A percentile compares a stretch with the other conserved stretches of the same genome.
Evolutionary conservation across 2,797 vertebrate genomes (phyloP).

Genomic region (Phalanger gymnotis): DNA sequence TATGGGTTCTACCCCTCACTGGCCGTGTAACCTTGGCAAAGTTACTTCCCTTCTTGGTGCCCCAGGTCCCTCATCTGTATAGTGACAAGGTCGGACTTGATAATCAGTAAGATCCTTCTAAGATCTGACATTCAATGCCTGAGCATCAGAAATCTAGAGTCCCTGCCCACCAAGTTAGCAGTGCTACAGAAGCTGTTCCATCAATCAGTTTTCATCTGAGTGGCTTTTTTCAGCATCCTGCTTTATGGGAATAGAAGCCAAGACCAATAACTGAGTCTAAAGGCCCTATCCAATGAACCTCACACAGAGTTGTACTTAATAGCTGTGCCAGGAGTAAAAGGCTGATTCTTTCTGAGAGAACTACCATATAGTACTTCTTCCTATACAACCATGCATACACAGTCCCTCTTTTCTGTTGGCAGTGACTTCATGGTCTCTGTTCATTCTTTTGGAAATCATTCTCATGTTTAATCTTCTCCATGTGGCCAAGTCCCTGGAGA

Average conservation of each 20-base stretch:
- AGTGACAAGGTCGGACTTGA: not conserved
- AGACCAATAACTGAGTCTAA: not conserved
- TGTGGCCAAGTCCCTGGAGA: not conserved
- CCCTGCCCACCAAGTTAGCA: not conserved
- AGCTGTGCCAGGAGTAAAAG: not conserved
- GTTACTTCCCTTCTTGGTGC: not conserved
- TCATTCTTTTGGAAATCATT: not conserved
- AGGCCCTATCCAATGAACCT: not conserved
- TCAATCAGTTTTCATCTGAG: not conserved
- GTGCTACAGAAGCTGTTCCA: not conserved
- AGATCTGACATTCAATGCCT: not conserved
- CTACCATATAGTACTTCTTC: not conserved
- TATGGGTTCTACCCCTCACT: not conserved
- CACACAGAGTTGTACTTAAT: not conserved
- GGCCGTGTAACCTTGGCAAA: not conserved
- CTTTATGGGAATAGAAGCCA: not conserved
- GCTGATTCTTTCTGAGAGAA: not conserved
- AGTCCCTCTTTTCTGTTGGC: no score
- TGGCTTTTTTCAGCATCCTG: not conserved
- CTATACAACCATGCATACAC: not conserved
- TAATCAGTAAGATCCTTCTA: not conserved
- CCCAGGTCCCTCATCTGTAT: not conserved
- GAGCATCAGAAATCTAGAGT: not conserved
- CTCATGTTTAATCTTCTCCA: not conserved
- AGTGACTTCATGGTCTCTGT: slow-evolving; percentile 13